Percentiles rank a stretch among this genome's conserved stretches.
Evolutionary conservation across 2,888 invertebrate species (phyloP).

Genomic region (Lordiphosa fenestrarum): DNA sequence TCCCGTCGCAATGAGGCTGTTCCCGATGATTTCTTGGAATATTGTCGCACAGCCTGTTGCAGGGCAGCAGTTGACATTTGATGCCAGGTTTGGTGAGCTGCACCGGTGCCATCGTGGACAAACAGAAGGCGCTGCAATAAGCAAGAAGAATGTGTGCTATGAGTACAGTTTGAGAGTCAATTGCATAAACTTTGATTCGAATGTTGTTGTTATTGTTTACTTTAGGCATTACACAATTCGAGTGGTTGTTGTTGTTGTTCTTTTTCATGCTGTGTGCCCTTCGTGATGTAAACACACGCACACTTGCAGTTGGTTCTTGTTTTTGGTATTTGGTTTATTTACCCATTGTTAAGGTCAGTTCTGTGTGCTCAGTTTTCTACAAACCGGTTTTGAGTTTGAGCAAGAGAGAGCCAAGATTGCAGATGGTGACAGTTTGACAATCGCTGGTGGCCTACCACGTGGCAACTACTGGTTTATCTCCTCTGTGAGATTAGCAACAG

Average conservation of each 20-base stretch:
- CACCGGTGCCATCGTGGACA: constrained; percentile 18
- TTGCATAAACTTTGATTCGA: constrained; percentile 1
- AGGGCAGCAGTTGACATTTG: constrained; percentile 31
- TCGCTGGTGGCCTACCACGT: constrained; percentile 20
- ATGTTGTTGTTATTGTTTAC: constrained; percentile 1
- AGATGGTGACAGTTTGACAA: constrained; percentile 21
- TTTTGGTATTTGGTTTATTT: constrained; percentile 5
- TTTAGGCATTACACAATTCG: constrained; percentile 22
- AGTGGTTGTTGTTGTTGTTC: neutral
- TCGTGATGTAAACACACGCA: constrained; percentile 17
- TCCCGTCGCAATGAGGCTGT: constrained; percentile 59
- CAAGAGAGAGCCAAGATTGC: constrained; percentile 1
- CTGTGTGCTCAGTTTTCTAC: constrained; percentile 12
- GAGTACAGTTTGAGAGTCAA: constrained; percentile 14
- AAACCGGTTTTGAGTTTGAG: neutral
- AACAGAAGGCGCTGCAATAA: constrained; percentile 32
- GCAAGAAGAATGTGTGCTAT: neutral
- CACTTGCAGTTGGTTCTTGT: constrained; percentile 7
- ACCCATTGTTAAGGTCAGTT: constrained; percentile 34
- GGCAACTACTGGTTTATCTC: constrained; percentile 5
- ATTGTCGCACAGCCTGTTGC: constrained; percentile 52
- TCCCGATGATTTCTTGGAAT: constrained; percentile 68
- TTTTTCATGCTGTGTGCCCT: constrained; percentile 16
- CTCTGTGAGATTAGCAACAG: too few species aligned
- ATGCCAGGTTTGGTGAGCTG: constrained; percentile 40